Conservation (phyloP, 2,797 vertebrate species). For the Danio choprae region DNA sequence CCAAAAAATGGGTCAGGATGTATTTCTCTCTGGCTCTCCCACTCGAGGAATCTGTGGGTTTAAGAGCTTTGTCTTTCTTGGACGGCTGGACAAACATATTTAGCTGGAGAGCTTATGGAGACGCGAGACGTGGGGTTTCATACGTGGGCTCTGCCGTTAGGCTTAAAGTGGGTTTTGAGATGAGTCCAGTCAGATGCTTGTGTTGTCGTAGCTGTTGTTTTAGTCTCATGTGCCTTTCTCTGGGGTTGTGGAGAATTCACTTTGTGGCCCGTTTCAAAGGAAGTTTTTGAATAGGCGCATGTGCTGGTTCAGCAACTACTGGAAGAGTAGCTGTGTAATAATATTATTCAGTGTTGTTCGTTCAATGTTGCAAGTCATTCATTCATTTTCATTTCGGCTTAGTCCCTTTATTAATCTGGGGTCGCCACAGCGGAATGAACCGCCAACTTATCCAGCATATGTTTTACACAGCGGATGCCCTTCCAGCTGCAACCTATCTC, state of each 20-base stretch:
- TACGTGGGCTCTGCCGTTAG: conserved; percentile 28
- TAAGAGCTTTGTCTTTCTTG: conserved; percentile 52
- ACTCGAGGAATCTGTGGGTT: conserved; percentile 26
- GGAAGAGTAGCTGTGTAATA: too few relatives aligned
- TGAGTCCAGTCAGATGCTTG: conserved; percentile 50
- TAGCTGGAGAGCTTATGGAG: conserved; percentile 42
- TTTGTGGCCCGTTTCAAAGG: conserved; percentile 25
- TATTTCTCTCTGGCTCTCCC: conserved; percentile 29
- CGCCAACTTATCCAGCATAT: too few relatives aligned
- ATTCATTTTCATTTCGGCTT: too few relatives aligned
- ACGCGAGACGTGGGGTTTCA: conserved; percentile 33
- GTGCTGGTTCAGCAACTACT: not conserved
- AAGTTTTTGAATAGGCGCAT: not conserved
- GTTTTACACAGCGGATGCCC: too few relatives aligned
- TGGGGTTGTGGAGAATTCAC: conserved; percentile 2
- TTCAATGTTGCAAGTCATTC: too few relatives aligned
- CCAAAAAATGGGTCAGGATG: conserved; percentile 75
- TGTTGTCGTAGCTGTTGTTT: conserved; percentile 51
- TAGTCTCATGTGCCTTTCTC: conserved; percentile 25
- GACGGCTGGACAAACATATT: conserved; percentile 53
- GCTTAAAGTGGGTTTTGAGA: conserved; percentile 51
- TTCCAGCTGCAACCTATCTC: too few relatives aligned
- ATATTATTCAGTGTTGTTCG: too few relatives aligned
- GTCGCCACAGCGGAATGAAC: too few relatives aligned
- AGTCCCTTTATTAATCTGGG: too few relatives aligned